These are phyloP conservation scores for Tipula confusa DNA, from an alignment of 2,888 invertebrate genomes.

Conservation along the genomic window DNA sequence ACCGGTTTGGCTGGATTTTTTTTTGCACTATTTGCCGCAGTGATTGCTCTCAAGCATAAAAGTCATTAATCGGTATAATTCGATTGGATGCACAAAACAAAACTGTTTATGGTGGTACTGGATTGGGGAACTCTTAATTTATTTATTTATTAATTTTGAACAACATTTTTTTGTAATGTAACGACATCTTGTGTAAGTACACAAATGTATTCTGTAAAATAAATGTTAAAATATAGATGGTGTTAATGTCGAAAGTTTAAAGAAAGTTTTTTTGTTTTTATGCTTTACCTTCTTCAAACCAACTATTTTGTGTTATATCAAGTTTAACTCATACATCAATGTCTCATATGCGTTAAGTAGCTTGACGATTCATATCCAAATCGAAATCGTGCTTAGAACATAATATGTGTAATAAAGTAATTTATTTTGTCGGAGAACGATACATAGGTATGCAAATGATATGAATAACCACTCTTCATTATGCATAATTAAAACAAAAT, in stretches of 20 bases:
- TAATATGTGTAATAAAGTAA: neutral
- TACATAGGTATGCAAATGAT: too few species aligned
- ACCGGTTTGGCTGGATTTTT: conserved; percentile 82
- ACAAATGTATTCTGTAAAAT: neutral
- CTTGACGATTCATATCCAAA: too few species aligned
- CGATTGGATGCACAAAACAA: neutral
- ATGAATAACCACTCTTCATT: too few species aligned
- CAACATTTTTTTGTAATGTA: neutral
- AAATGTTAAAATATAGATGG: neutral
- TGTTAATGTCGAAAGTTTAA: neutral
- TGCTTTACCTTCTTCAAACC: neutral
- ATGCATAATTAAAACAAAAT: neutral
- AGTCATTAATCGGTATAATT: neutral
- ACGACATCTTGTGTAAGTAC: neutral
- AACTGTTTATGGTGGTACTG: neutral
- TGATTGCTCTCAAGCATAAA: conserved; percentile 63
- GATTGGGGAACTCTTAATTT: neutral
- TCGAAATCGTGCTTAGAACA: neutral
- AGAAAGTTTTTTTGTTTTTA: neutral
- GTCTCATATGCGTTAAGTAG: too few species aligned
- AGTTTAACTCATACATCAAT: neutral
- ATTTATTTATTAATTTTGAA: neutral
- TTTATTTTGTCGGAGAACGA: neutral
- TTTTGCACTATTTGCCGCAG: conserved; percentile 79
- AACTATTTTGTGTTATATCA: neutral